Evolutionary conservation across 2,113 vertebrate genomes (phyloP), one percentile per base, ranked within the genome.

Genomic region (Malurus melanocephalus): DNA sequence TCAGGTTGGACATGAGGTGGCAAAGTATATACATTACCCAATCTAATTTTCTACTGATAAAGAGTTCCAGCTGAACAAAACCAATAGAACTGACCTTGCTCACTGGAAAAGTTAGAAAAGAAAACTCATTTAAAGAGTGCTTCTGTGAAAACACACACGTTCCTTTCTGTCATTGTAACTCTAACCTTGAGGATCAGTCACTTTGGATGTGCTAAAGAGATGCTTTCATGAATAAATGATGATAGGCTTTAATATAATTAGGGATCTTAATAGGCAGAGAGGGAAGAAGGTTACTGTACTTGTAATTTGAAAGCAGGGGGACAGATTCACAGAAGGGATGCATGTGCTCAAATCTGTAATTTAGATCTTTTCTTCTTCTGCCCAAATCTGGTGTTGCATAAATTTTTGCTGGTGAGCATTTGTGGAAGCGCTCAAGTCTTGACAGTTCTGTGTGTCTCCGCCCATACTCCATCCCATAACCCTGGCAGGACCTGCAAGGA

Each of bases 201-300:
- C 90, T 89, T 82, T 89, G 8, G 76, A 95, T 92, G 93, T 93
- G 94, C 86, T 96, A 93, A 96, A 95, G 94, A 93, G 89, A 59
- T 93, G 91, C 93, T 97, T 97, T 96, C 93, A 95, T 95, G 95
- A 96, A 95, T 91, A 91, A 92, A 86, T 94, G 92, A 96, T 94
- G 96, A 90, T 92, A 93, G 83, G 59, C 83, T 96, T 93, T 96
- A 95, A 95, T 96, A 94, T 94, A 96, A 95, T 97, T 96, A 96
- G 13, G 14, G 45, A 79, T 89, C 65, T 83, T 85, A 92, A 89
- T 61, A 88, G 51, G 42, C 73, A 84, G 61, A 81, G 40, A 2
- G 2, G 51, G 33, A 85, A 67, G 60, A 93, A 57, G 65, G 76
- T 83, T 88, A 81, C 32, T 75, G 73, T 61, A 75, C 43, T 81